Evolutionary conservation across 2,113 vertebrate genomes (phyloP), one percentile per base, ranked within the genome.

Genomic region (Shinisaurus crocodilurus): DNA sequence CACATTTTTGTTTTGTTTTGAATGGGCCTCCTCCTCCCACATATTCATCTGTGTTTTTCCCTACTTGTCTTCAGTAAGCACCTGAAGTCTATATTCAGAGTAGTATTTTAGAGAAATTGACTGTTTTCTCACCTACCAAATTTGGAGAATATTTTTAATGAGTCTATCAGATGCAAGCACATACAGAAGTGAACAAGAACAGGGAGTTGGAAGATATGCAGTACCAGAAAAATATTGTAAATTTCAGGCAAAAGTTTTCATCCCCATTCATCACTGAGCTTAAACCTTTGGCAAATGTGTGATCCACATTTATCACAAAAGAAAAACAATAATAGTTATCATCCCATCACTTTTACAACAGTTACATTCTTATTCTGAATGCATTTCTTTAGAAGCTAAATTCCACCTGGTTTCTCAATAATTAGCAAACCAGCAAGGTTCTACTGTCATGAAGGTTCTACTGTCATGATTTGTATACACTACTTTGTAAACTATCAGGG

Each of bases 391-490:
- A 75, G 63, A 86, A 75, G 25, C 60, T 75, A 86, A 40, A 57
- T 60, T 40, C n/a, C 54, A 63, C 37, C n/a, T 34, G 27, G 67
- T 54, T 92, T 92, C 88, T 87, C 69, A 85, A 12, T 7, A 16
- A 37, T 37, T 65, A 83, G n/a, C n/a, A 83, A 83, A 43, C 65
- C 54, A 75, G 48, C 6, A n/a, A n/a, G n/a, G n/a, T n/a, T n/a
- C n/a, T n/a, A n/a, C n/a, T n/a, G n/a, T n/a, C n/a, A n/a, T n/a
- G n/a, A 72, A 79, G 60, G 50, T 1, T 65, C 82, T 76, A 45
- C 48, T 48, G 48, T 48, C 48, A 48, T 48, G 48, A 48, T 48
- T 48, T 48, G 48, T 48, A 48, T 5, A 7, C 7, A 48, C 48
- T 16, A 60, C 57, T 60, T 60, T 60, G n/a, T n/a, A n/a, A n/a